These are phyloP conservation scores for Sebastolobus altivelis DNA, from an alignment of 2,797 vertebrate species.

Conservation along the genomic window DNA sequence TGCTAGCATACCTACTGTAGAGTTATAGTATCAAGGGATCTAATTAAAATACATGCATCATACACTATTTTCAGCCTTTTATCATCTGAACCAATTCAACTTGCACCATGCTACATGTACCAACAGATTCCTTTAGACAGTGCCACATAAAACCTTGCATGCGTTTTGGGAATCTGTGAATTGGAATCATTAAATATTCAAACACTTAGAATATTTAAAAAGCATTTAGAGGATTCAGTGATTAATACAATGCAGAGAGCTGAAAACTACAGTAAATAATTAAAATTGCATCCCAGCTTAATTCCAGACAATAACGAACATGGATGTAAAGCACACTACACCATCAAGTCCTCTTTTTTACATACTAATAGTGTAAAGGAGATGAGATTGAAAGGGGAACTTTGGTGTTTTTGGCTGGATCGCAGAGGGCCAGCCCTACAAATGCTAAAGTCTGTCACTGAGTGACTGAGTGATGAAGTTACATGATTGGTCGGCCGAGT, in stretches of 20 bases:
- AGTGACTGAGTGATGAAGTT: background rate
- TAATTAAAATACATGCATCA: constrained; percentile 46
- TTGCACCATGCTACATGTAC: background rate
- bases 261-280: constrained; percentile 12
- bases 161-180: constrained; percentile 45
- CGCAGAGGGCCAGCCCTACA: no score
- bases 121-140: constrained; percentile 26
- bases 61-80: constrained; percentile 29
- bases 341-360: constrained; percentile 2
- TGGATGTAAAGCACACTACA: constrained; percentile 29
- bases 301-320: constrained; percentile 27
- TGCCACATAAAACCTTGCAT: constrained; percentile 36
- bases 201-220: constrained; percentile 37
- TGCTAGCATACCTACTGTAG: constrained; percentile 7
- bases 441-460: no score
- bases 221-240: constrained; percentile 37
- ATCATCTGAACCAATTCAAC: constrained; percentile 28
- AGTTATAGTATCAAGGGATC: constrained; percentile 42
- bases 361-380: constrained; percentile 34
- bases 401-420: background rate
- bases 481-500: no score
- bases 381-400: constrained; percentile 26
- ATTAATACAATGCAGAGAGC: background rate
- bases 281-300: constrained; percentile 15
- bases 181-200: constrained; percentile 58